Base-by-base conservation (phyloP, 1,140 invertebrate species). In the Drosophila repletoides region DNA sequence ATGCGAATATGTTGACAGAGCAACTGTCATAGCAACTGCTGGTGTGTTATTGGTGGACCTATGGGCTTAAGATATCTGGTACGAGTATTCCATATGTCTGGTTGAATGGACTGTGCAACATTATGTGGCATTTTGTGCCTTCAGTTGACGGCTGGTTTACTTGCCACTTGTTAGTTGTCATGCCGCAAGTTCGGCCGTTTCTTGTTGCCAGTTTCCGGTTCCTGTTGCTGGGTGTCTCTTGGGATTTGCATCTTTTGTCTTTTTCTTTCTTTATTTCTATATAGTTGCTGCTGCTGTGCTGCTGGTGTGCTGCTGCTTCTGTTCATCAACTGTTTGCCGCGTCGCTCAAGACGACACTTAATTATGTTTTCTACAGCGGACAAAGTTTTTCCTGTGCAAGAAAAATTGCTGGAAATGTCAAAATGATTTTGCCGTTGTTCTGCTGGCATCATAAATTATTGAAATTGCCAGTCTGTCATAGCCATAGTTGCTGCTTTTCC, bases 261-360 rank as follows among this genome's bases (percentile, higher is more conserved):
- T 22, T 38, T 34, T 21, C 38, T 24, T 28, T 15, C 5, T 48
- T 10, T 26, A n/a, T 5, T 56, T 17, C n/a, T n/a, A n/a, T n/a
- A 28, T 21, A 15, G 15, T 31, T n/a, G 19, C 1, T 26, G 4
- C 7, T 2, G 10, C 17, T 21, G 4, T 22, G 10, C 9, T 22
- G 24, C 5, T 22, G 24, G 51, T 31, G 4, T 40, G 14, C 31
- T 29, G 28, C 24, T 67, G 28, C 31, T 38, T 29, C 58, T 63
- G 28, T 67, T 67, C 43, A 74, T 84, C 70, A 74, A 83, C 77
- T 77, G 74, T 83, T 81, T 83, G 77, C 61, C 76, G 70, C 58
- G 65, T 79, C 70, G 60, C 76, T 81, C 72, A 79, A 79, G 79
- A 84, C 79, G 77, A 77, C 80, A 83, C 77, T 84, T 83, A 83